These are phyloP conservation scores for Stichodactyla helianthus DNA, from an alignment of 64 coral and sea anemone species.

Conservation along the genomic window DNA sequence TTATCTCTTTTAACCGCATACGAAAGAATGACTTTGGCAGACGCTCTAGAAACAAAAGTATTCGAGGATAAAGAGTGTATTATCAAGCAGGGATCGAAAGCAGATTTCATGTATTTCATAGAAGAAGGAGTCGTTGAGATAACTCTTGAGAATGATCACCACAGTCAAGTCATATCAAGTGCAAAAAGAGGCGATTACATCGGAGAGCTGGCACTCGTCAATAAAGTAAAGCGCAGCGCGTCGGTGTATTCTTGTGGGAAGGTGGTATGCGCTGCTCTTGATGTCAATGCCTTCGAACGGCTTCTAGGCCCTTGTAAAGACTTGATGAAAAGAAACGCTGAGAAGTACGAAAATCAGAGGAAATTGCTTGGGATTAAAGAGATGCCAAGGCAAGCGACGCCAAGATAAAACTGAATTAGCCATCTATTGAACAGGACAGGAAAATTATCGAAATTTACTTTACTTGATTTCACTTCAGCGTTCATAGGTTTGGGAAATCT, in stretches of 20 bases:
- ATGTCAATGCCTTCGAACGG: slow-evolving; percentile 54
- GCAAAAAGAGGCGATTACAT: slow-evolving; percentile 56
- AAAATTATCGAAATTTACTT: no score
- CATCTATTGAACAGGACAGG: no score
- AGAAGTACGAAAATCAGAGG: slow-evolving; percentile 48
- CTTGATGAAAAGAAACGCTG: slow-evolving; percentile 41
- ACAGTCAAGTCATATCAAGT: slow-evolving; percentile 32
- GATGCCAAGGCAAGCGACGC: slow-evolving; percentile 4
- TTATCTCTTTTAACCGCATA: slow-evolving; percentile 41
- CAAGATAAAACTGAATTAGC: background rate
- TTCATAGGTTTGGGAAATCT: no score
- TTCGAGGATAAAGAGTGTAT: slow-evolving; percentile 61
- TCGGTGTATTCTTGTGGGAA: slow-evolving; percentile 43
- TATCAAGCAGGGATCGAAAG: slow-evolving; percentile 31
- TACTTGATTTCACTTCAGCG: no score
- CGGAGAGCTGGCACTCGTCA: slow-evolving; percentile 57
- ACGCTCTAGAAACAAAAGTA: slow-evolving; percentile 30
- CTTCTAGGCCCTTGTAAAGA: slow-evolving; percentile 53
- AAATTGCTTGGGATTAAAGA: slow-evolving; percentile 32
- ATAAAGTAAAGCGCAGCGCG: slow-evolving; percentile 9
- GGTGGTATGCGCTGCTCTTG: slow-evolving; percentile 43
- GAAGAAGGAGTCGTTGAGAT: slow-evolving; percentile 47
- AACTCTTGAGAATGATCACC: slow-evolving; percentile 2
- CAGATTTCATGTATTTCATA: slow-evolving; percentile 59
- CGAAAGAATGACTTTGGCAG: slow-evolving; percentile 45